Evolutionary conservation across 2,888 invertebrate species (phyloP), one percentile per base, ranked within the genome.

Genomic region (Therioaphis trifolii): DNA sequence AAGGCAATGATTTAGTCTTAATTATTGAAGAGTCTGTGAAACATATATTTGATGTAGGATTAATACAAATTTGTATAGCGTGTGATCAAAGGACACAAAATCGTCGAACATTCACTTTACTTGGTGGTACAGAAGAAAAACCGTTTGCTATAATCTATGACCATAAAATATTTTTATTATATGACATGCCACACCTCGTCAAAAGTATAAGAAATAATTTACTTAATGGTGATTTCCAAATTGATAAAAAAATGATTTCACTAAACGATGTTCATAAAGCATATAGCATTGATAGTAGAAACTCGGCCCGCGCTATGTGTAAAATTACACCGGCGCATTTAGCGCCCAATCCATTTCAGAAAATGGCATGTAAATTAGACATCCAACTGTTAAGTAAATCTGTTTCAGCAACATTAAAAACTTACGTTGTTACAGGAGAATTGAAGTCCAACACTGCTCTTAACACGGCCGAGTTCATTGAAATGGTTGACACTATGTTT

Each of bases 381-480:
- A 77, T 86, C 0, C 87, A 87, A 85, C 63, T 86, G 66, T 87
- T 87, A 35, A 87, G 87, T 84, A 86, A 85, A 40, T 84, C 87
- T 0, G 85, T 86, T 9, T 72, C 85, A 11, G 78, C 86, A 18
- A 86, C 86, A 40, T 72, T 87, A 77, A 79, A 84, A 49, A 85
- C 86, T 14, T 86, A 84, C 15, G 11, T 77, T 18, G 69, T 74
- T 9, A 85, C n/a, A n/a, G n/a, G n/a, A n/a, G n/a, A n/a, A n/a
- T n/a, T n/a, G n/a, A n/a, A n/a, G n/a, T n/a, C n/a, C n/a, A n/a
- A n/a, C n/a, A n/a, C n/a, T n/a, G n/a, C n/a, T n/a, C n/a, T n/a
- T n/a, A n/a, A n/a, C n/a, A n/a, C n/a, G n/a, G n/a, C n/a, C n/a
- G n/a, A n/a, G n/a, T n/a, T n/a, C n/a, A n/a, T n/a, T n/a, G n/a